Base-by-base conservation (phyloP, 2,888 invertebrate species). In the Lasioglossum figueresi region DNA sequence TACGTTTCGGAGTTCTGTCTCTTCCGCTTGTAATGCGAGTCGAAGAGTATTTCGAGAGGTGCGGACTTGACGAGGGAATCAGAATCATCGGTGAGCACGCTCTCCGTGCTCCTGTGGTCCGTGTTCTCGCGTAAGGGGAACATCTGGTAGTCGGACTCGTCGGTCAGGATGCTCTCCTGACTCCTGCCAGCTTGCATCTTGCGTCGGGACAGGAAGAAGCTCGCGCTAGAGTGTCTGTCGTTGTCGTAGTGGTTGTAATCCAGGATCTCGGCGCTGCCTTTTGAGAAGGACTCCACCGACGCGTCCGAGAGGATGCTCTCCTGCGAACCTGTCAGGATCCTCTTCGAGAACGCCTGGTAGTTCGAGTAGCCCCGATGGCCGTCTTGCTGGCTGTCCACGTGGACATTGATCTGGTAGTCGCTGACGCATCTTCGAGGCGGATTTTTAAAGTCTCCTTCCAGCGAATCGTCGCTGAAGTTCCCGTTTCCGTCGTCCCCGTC, bases 41-140 rank as follows among this genome's bases (percentile, higher is more conserved):
- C 96, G 84, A 97, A 97, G 0, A 97, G 94, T 93, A 97, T 96
- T 94, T 97, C 98, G 56, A 98, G 93, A 0, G 98, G 98, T 0
- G 97, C 98, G 79, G 97, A 97, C 94, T 97, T 97, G 10, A 97
- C 97, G 89, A 96, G 96, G 0, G 94, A 94, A 90, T 97, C 97
- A 0, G 97, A 97, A 88, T 98, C 98, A 93, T 98, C 98, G 0
- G 98, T 98, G 0, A 98, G 94, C 8, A 98, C 97, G 91, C 98
- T 98, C 93, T 98, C 98, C 91, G 98, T 96, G 81, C 98, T 98
- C 91, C 97, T 97, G 92, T 97, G 97, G 92, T 97, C 97, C 6
- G 96, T 96, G 92, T 96, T 96, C 56, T 94, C 93, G 45, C 91
- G 91, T 76, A 94, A 68, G 2, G 96, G 96, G 84, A 96, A 95